Percentiles rank a stretch among this genome's conserved stretches.
Conservation (phyloP, 30 jellyfish, hydroid and myxozoan species). For the Kudoa iwatai region DNA sequence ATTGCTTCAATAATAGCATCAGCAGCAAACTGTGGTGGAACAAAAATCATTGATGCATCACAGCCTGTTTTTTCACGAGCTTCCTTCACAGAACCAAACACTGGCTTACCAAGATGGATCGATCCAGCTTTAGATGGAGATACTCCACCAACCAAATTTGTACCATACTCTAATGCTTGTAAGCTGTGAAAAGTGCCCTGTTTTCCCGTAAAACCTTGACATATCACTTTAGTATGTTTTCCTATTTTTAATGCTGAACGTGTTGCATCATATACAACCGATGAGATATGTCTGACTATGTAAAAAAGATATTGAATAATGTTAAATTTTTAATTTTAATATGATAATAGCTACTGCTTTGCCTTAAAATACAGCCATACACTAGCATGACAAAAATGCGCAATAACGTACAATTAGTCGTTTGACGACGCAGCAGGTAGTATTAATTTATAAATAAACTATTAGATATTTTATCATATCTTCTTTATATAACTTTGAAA, state of each 20-base stretch:
- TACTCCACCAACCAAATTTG: conserved; percentile 82
- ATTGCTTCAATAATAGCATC: conserved; percentile 63
- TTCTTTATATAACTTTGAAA: no score
- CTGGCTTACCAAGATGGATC: conserved; percentile 55
- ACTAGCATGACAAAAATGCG: no score
- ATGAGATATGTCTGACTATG: neutral
- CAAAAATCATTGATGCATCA: conserved; percentile 69
- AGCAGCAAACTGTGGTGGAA: conserved; percentile 75
- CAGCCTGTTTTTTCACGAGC: conserved; percentile 51
- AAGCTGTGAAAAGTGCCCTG: conserved; percentile 94
- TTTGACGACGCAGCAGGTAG: no score
- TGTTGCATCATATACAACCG: conserved; percentile 23
- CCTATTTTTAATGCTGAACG: conserved; percentile 12
- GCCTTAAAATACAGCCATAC: no score
- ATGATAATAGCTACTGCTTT: no score
- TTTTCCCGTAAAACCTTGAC: conserved; percentile 83
- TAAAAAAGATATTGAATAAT: no score
- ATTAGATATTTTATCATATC: no score
- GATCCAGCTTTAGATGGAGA: conserved; percentile 68
- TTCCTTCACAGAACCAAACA: conserved; percentile 30
- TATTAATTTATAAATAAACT: no score
- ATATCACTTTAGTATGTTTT: conserved; percentile 27
- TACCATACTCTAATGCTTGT: conserved; percentile 71
- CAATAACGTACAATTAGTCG: no score
- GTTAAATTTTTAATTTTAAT: no score